A percentile compares a stretch with the other conserved stretches of the same genome.
Conservation (phyloP, 2,113 vertebrate genomes). For the Trachemys scripta region DNA sequence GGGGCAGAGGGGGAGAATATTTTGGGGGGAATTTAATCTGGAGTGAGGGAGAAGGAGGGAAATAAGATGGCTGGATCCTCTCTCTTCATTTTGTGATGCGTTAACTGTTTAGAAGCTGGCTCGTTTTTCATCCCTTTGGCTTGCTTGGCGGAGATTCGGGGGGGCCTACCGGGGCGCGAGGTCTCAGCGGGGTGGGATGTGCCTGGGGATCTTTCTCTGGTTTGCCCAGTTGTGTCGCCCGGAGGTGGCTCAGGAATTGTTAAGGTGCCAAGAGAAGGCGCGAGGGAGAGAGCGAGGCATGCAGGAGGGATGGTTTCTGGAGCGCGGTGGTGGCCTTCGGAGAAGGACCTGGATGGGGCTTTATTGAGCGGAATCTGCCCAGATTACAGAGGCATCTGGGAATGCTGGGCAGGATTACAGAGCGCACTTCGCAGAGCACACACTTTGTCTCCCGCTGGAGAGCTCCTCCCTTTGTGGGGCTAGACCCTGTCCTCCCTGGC, state of each 20-base stretch:
- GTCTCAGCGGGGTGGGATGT: not conserved
- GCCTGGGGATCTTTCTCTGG: not conserved
- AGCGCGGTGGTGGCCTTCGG: not conserved
- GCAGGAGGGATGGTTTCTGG: not conserved
- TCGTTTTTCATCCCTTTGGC: not conserved
- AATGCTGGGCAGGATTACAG: not conserved
- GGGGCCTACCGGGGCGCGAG: not conserved
- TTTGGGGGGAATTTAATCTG: conserved; percentile 28
- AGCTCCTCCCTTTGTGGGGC: not conserved
- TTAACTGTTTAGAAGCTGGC: conserved; percentile 73
- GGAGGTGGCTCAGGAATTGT: accelerated
- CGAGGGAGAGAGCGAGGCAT: not conserved
- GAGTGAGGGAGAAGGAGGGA: conserved; percentile 56
- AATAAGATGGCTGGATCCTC: not conserved
- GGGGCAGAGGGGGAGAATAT: conserved; percentile 6
- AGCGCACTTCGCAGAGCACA: not conserved
- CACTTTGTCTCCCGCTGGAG: not conserved
- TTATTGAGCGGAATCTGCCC: not conserved
- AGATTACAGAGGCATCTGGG: not conserved
- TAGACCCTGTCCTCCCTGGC: not conserved
- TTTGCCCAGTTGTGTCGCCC: accelerated
- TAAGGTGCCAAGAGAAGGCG: accelerated
- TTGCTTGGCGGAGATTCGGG: not conserved
- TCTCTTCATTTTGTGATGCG: conserved; percentile 14
- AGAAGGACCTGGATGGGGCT: not conserved